These are phyloP conservation scores for Aporophyla lueneburgensis DNA, from an alignment of 2,888 invertebrate genomes.

Conservation along the genomic window DNA sequence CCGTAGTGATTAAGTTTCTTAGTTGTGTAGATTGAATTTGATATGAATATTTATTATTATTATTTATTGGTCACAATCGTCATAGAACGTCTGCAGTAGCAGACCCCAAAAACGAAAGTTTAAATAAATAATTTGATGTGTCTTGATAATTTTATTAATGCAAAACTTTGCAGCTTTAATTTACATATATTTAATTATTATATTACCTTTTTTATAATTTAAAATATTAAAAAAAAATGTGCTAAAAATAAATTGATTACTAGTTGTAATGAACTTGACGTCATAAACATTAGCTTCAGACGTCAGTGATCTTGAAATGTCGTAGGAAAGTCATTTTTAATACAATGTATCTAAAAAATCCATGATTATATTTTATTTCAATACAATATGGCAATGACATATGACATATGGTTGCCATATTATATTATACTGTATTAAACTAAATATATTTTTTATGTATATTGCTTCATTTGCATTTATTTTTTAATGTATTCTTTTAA, in stretches of 20 bases:
- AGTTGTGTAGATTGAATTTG: slow-evolving; percentile 10
- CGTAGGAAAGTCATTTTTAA: background rate
- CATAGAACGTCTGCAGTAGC: background rate
- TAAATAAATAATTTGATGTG: background rate
- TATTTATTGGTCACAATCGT: slow-evolving; percentile 14
- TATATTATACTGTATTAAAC: background rate
- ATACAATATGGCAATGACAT: background rate
- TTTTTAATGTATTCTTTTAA: background rate
- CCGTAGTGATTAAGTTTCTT: slow-evolving; percentile 48
- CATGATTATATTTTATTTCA: background rate
- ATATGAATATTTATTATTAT: slow-evolving; percentile 34
- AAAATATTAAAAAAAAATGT: background rate
- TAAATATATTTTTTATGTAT: background rate
- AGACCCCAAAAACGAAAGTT: slow-evolving; percentile 32
- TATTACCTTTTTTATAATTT: slow-evolving; percentile 1
- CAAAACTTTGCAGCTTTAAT: background rate
- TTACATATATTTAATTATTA: background rate
- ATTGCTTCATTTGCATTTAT: background rate
- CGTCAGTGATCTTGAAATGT: slow-evolving; percentile 37
- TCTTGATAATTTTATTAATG: background rate
- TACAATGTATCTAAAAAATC: slow-evolving; percentile 12
- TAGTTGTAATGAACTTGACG: slow-evolving; percentile 36
- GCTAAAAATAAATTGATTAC: slow-evolving; percentile 9
- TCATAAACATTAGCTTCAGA: slow-evolving; percentile 14
- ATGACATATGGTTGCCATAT: background rate